Evolutionary conservation across 2,797 vertebrate species (phyloP).

Genomic region (Odontamblyopus rebecca): DNA sequence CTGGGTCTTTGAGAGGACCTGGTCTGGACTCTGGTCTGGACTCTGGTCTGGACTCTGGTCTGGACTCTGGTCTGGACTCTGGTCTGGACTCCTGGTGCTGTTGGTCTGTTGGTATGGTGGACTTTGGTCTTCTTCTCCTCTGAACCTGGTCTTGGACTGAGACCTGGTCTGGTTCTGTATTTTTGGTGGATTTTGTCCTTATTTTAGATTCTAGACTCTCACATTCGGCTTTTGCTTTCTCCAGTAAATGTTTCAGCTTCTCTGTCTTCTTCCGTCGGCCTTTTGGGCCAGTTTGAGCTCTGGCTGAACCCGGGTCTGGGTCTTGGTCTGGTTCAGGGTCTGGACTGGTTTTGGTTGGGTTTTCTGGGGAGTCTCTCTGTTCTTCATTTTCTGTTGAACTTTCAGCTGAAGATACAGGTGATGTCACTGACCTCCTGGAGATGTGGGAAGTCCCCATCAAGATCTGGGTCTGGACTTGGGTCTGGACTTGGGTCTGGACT

Average conservation of each 20-base stretch:
- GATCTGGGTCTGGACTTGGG: slow-evolving; percentile 9
- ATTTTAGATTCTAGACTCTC: slow-evolving; percentile 5
- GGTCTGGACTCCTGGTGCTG: neutral
- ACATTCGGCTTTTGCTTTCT: neutral
- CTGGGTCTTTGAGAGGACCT: neutral
- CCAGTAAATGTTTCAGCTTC: neutral
- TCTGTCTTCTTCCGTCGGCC: neutral
- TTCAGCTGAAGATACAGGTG: slow-evolving; percentile 71
- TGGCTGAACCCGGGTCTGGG: neutral
- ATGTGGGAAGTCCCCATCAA: slow-evolving; percentile 31
- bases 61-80: neutral
- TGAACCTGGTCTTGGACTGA: neutral
- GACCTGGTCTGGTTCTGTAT: neutral
- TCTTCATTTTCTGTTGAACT: neutral
- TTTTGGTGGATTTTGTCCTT: neutral
- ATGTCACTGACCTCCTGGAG: slow-evolving; percentile 72
- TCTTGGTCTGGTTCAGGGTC: neutral
- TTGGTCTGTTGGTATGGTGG: neutral
- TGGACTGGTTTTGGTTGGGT: neutral
- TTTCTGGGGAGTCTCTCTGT: neutral
- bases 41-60: neutral
- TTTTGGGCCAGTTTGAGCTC: neutral
- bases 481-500: neutral
- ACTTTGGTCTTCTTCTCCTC: neutral
- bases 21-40: neutral